Base-by-base conservation (phyloP, 2,797 vertebrate genomes). In the Aselliscus stoliczkanus region DNA sequence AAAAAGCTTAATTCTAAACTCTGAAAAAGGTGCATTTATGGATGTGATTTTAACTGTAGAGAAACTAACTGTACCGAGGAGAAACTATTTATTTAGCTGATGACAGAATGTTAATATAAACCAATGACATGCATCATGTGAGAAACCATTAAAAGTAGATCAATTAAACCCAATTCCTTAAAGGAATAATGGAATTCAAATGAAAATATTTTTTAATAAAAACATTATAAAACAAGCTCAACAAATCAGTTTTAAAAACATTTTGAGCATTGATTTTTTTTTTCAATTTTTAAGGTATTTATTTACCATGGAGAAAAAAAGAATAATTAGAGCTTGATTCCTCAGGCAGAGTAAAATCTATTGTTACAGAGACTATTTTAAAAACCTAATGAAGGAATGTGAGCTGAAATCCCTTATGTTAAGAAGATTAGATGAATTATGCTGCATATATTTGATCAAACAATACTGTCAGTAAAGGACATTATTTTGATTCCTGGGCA, bases 141-240 rank as follows among this genome's bases (percentile, higher is more conserved):
- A 97, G 97, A 98, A 97, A 97, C 82, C 97, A 97, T 98, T 97
- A 98, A 97, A 97, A 97, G 97, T 80, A 97, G 97, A 96, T 98
- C 95, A 97, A 93, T 98, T 98, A 97, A 98, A 97, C 70, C 44
- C 92, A 98, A 81, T 97, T 96, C 95, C 98, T 98, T 97, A 92
- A 97, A 98, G 98, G 95, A 98, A 98, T 91, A 97, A 95, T 96
- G 91, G 95, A 97, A 97, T 97, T 97, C 97, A 97, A 98, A 97
- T 97, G 90, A 98, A 98, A 97, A 97, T 96, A 87, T 97, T 97
- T 98, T 97, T 97, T 95, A 96, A 94, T 96, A 98, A 97, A 96
- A 97, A 85, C 52, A 88, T 92, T 96, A 94, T 42, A 91, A 75
- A 75, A 86, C 7, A 92, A 90, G 18, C 79, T 96, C 85, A 89